These are phyloP conservation scores for Apantesis nais DNA, from an alignment of 2,888 invertebrate genomes.

Conservation along the genomic window DNA sequence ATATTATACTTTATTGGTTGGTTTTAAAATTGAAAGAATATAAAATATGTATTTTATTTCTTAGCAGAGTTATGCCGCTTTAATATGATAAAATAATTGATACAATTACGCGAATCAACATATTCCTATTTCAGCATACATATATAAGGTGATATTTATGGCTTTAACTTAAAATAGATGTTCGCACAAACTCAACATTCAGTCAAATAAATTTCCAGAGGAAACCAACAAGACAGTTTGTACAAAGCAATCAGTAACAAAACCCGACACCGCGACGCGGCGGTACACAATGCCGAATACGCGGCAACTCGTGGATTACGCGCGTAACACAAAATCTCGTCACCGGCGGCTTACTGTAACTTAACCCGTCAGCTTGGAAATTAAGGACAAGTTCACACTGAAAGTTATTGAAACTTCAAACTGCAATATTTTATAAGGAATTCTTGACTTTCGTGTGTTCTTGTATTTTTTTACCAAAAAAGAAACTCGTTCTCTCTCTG, in stretches of 20 bases:
- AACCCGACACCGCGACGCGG: conserved; percentile 12
- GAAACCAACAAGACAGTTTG: conserved; percentile 8
- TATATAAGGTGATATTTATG: not conserved
- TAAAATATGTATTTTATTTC: no score
- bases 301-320: conserved; percentile 36
- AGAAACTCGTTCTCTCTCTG: no score
- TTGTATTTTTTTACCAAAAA: no score
- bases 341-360: conserved; percentile 40
- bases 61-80: no score
- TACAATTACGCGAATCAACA: not conserved
- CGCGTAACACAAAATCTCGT: conserved; percentile 41
- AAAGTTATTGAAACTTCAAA: not conserved
- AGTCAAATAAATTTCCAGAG: conserved; percentile 5
- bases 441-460: not conserved
- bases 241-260: conserved; percentile 19
- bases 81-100: no score
- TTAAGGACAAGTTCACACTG: conserved; percentile 20
- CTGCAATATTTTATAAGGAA: not conserved
- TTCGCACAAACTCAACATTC: conserved; percentile 8
- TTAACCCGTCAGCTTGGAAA: conserved; percentile 33
- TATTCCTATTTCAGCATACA: not conserved
- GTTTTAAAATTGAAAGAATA: no score
- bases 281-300: conserved; percentile 15
- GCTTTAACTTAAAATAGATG: not conserved
- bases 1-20: no score